Conservation (phyloP, 2,797 vertebrate genomes). For the Mormyrus proboscirostris region DNA sequence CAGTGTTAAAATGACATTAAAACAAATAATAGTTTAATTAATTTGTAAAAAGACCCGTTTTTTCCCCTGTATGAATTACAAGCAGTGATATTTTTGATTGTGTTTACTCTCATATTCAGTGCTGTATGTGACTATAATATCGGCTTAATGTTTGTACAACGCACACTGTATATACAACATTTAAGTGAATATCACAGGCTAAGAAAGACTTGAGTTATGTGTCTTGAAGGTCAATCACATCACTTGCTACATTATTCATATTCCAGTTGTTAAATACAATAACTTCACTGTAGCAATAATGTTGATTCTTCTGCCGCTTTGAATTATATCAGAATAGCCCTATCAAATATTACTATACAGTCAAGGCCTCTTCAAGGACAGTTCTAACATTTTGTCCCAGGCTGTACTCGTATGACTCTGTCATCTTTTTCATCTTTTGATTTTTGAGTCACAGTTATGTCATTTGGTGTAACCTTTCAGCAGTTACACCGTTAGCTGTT, state of each 20-base stretch:
- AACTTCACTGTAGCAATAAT: conserved; percentile 17
- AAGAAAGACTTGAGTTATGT: background rate
- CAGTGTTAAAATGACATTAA: conserved; percentile 35
- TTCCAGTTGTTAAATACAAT: conserved; percentile 10
- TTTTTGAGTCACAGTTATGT: background rate
- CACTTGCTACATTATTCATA: conserved; percentile 1
- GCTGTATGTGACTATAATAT: background rate
- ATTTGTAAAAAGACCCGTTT: conserved; percentile 28
- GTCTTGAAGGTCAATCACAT: background rate
- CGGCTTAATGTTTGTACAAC: background rate
- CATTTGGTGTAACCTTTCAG: background rate
- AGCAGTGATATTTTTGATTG: background rate
- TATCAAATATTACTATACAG: conserved; percentile 10
- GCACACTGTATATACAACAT: background rate
- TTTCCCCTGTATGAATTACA: conserved; percentile 10
- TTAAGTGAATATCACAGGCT: conserved; percentile 3
- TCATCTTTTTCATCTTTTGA: background rate
- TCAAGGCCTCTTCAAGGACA: conserved; percentile 24
- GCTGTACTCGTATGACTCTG: background rate
- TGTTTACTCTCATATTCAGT: background rate
- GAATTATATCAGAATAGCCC: background rate
- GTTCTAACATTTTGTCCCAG: background rate
- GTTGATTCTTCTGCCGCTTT: background rate
- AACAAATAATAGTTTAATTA: conserved; percentile 30
- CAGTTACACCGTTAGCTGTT: background rate